A percentile compares a stretch with the other conserved stretches of the same genome.
Conservation (phyloP, 2,113 vertebrate genomes). For the Malurus cyaneus region DNA sequence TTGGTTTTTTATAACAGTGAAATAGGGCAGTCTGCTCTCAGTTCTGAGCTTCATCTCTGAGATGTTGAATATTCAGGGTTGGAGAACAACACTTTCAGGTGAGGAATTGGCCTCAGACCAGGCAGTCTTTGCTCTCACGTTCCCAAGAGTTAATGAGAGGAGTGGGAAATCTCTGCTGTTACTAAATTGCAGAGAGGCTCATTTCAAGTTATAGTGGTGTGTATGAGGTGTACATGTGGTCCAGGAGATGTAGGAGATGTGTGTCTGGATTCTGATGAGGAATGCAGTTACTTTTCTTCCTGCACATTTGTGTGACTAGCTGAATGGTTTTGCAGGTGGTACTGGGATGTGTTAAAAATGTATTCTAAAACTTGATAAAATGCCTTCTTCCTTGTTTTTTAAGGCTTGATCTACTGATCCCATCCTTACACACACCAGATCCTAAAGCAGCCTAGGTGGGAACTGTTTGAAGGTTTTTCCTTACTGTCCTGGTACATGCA, state of each 20-base stretch:
- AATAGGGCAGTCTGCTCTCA: fast-evolving
- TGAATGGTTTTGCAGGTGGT: not conserved
- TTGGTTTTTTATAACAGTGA: not conserved
- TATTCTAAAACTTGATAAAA: not conserved
- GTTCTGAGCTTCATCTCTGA: not conserved
- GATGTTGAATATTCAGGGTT: not conserved
- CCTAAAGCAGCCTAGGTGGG: not conserved
- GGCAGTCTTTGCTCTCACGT: not conserved
- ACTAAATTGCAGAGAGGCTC: not conserved
- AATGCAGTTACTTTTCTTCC: fast-evolving
- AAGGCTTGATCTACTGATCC: not conserved
- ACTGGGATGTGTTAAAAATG: not conserved
- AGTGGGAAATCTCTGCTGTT: not conserved
- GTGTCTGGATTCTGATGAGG: not conserved
- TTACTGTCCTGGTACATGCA: not conserved
- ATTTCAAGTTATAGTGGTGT: not conserved
- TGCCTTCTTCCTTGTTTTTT: not conserved
- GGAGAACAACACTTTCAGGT: not conserved
- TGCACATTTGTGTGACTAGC: not conserved
- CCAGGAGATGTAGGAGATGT: not conserved
- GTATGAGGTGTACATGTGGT: fast-evolving
- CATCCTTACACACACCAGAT: not conserved
- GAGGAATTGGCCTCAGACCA: not conserved
- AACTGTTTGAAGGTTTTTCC: not conserved
- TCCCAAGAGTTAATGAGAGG: not conserved